Conservation (phyloP, 2,888 invertebrate species). For the Tubulanus polymorphus region DNA sequence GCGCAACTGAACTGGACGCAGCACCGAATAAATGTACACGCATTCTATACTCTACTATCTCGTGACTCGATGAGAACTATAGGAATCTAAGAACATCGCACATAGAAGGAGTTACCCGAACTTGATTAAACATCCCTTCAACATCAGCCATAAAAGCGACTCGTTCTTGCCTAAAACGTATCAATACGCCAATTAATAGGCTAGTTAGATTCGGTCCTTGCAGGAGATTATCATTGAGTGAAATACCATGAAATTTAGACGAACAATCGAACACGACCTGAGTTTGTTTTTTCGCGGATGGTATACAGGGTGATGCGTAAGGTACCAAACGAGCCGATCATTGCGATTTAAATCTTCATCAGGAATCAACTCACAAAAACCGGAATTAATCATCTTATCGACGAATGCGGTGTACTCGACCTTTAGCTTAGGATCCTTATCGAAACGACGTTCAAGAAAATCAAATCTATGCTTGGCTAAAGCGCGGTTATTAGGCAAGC, state of each 20-base stretch:
- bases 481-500: not conserved
- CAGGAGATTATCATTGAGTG: not conserved
- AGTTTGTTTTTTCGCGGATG: not conserved
- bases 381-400: not conserved
- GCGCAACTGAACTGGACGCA: constrained; percentile 3
- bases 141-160: not conserved
- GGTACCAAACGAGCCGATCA: not conserved
- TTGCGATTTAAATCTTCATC: not conserved
- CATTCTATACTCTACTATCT: constrained; percentile 4
- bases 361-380: not conserved
- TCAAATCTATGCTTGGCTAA: not conserved
- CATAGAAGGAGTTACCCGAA: not conserved
- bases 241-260: not conserved
- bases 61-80: not conserved
- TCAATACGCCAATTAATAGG: no score
- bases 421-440: not conserved
- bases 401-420: constrained; percentile 3
- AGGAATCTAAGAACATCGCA: not conserved
- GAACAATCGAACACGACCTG: constrained; percentile 16
- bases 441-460: not conserved
- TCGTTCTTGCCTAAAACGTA: constrained; percentile 3
- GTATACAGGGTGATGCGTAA: not conserved
- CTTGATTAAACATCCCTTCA: no score
- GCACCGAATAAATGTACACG: constrained; percentile 5
- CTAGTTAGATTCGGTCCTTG: not conserved